phyloP scores from a whole-genome alignment of 2,888 invertebrate species.

The Lutraria lutraria region DNA sequence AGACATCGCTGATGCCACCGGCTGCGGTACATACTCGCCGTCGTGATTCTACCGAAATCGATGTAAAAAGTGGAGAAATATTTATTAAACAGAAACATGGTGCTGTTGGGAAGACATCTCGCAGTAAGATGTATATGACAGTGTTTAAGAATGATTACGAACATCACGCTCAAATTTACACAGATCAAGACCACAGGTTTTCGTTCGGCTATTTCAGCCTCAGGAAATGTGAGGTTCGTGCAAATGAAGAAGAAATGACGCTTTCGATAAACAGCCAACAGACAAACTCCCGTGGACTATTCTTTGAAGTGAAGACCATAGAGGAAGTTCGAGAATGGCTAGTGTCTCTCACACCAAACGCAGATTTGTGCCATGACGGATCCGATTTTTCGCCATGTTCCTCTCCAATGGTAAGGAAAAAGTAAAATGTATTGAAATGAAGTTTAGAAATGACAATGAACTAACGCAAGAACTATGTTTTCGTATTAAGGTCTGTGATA shows the following conservation, averaged over 20 bases:
- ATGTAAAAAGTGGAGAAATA: slow-evolving; percentile 4
- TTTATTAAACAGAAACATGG: neutral
- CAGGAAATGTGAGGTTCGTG: neutral
- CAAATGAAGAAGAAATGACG: neutral
- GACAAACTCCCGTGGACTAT: neutral
- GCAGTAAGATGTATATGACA: neutral
- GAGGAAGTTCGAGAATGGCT: neutral
- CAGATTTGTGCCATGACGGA: neutral
- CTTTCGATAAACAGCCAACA: neutral
- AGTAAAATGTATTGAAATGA: neutral
- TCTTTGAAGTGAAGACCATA: neutral
- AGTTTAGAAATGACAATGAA: no score
- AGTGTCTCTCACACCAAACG: neutral
- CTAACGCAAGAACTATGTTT: no score
- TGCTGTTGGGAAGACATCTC: neutral
- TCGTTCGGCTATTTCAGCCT: neutral
- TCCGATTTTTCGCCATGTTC: neutral
- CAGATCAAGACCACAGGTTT: neutral
- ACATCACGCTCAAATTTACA: neutral
- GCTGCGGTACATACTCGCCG: neutral
- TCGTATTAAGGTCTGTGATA: no score
- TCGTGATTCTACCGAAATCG: neutral
- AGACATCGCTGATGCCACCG: neutral
- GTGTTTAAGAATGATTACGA: neutral
- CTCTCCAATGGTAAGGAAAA: neutral